These are phyloP conservation scores for Cantharis flavilabris DNA, from an alignment of 2,888 invertebrate species.

Conservation along the genomic window DNA sequence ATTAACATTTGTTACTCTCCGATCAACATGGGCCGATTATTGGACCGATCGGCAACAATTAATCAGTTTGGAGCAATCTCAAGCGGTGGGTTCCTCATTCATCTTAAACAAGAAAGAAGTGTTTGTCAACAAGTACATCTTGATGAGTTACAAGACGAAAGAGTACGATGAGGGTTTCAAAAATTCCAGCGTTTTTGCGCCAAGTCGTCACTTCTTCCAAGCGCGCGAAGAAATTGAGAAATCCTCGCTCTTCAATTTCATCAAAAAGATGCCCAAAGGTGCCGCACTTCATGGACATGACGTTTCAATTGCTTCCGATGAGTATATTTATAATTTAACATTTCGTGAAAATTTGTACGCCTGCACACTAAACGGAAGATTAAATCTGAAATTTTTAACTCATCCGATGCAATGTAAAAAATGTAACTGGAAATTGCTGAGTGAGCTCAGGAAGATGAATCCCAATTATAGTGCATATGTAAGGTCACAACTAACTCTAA, in stretches of 20 bases:
- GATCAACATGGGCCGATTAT: slow-evolving; percentile 25
- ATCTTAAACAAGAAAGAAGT: slow-evolving; percentile 41
- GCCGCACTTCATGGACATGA: slow-evolving; percentile 72
- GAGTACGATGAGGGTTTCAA: slow-evolving; percentile 45
- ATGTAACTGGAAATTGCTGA: slow-evolving; percentile 57
- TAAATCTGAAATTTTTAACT: slow-evolving; percentile 46
- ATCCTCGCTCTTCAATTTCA: slow-evolving; percentile 68
- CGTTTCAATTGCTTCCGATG: slow-evolving; percentile 63
- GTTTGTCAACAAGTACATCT: slow-evolving; percentile 38
- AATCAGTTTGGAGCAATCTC: slow-evolving; percentile 13
- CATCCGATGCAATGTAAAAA: slow-evolving; percentile 28
- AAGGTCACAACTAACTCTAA: slow-evolving; percentile 61
- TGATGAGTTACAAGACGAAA: slow-evolving; percentile 42
- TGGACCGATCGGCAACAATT: slow-evolving; percentile 28
- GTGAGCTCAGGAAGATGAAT: slow-evolving; percentile 46
- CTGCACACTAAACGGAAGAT: slow-evolving; percentile 47
- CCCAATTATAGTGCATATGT: slow-evolving; percentile 48
- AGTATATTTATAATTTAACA: slow-evolving; percentile 64
- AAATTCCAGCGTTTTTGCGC: slow-evolving; percentile 58
- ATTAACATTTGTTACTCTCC: neutral
- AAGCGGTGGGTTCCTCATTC: slow-evolving; percentile 20
- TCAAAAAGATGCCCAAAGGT: slow-evolving; percentile 75
- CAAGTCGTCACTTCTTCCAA: slow-evolving; percentile 69
- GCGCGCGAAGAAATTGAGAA: slow-evolving; percentile 60
- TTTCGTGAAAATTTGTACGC: slow-evolving; percentile 63